phyloP scores from a whole-genome alignment of 2,797 vertebrate genomes.

The Arnoldichthys spilopterus region DNA sequence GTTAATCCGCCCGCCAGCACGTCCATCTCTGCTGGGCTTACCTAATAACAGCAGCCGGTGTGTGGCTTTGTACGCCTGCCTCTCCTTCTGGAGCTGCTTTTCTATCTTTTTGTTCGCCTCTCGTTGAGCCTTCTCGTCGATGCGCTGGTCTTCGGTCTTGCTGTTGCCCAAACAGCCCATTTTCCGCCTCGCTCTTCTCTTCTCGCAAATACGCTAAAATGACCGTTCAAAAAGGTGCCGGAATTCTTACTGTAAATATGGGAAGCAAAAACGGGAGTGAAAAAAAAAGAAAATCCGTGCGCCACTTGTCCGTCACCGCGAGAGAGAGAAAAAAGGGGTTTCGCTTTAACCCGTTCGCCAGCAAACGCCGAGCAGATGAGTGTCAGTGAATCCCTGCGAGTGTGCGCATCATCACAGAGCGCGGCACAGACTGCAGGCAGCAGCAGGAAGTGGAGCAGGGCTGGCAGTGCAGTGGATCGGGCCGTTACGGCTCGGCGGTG shows the following conservation, averaged over 20 bases:
- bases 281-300: slow-evolving; percentile 53
- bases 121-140: slow-evolving; percentile 93
- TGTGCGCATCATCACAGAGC: slow-evolving; percentile 57
- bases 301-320: slow-evolving; percentile 48
- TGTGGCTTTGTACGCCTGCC: slow-evolving; percentile 94
- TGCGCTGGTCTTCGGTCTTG: slow-evolving; percentile 93
- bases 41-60: slow-evolving; percentile 93
- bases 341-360: slow-evolving; percentile 50
- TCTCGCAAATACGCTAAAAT: slow-evolving; percentile 42
- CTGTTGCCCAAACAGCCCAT: slow-evolving; percentile 98
- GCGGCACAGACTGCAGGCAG: slow-evolving; percentile 40
- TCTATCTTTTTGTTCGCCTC: slow-evolving; percentile 99
- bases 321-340: slow-evolving; percentile 41
- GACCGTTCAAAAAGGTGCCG: slow-evolving; percentile 30
- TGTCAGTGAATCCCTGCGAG: slow-evolving; percentile 52
- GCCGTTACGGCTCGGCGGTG: slow-evolving; percentile 69
- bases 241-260: slow-evolving; percentile 36
- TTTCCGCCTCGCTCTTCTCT: slow-evolving; percentile 57
- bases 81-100: slow-evolving; percentile 95
- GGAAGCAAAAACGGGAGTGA: slow-evolving; percentile 22
- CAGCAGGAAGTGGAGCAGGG: slow-evolving; percentile 56
- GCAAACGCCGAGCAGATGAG: slow-evolving; percentile 13
- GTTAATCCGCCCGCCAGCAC: slow-evolving; percentile 28
- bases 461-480: slow-evolving; percentile 71
- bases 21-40: slow-evolving; percentile 69